phyloP scores from a whole-genome alignment of 2,888 invertebrate genomes.

The Lithophane ornitopus region DNA sequence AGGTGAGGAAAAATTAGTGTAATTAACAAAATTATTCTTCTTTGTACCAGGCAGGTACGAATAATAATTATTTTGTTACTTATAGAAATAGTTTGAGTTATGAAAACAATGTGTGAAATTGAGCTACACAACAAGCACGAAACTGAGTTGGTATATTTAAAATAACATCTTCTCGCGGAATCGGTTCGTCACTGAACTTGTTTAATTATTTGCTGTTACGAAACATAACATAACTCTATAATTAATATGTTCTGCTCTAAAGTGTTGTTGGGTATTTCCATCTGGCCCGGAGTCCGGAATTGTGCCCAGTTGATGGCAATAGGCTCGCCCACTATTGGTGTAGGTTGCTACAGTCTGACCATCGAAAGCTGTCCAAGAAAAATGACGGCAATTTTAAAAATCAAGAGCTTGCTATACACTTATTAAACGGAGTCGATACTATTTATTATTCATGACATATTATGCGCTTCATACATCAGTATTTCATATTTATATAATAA shows the following conservation, averaged over 20 bases:
- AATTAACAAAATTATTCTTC: no score
- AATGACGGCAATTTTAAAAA: no score
- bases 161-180: not conserved
- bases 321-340: not conserved
- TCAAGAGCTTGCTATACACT: no score
- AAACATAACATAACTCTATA: not conserved
- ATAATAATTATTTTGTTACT: not conserved
- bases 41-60: no score
- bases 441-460: no score
- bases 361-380: no score
- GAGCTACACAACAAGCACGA: not conserved
- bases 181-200: not conserved
- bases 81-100: not conserved
- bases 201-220: constrained; percentile 4
- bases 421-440: no score
- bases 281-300: not conserved
- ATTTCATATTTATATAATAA: no score
- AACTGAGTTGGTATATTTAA: not conserved
- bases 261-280: not conserved
- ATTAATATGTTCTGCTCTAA: not conserved
- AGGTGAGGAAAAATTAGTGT: no score
- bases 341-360: not conserved
- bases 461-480: no score
- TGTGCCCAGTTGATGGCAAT: not conserved
- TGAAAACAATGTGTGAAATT: constrained; percentile 1